These are phyloP conservation scores for Halcyon senegalensis DNA, from an alignment of 2,113 vertebrate species.

Conservation along the genomic window DNA sequence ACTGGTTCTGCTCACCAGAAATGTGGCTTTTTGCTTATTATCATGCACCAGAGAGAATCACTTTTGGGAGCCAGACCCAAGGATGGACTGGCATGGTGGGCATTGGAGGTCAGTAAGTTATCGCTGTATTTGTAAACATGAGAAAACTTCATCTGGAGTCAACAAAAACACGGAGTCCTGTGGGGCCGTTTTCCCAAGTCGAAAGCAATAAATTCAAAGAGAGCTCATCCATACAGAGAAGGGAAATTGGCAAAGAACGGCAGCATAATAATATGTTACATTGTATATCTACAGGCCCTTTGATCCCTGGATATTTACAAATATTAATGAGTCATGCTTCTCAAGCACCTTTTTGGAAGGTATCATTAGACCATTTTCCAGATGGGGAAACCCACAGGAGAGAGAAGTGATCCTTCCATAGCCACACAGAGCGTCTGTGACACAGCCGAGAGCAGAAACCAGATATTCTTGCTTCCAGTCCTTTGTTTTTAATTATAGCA, in stretches of 20 bases:
- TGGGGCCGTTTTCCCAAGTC: not conserved
- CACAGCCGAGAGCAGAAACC: slow-evolving; percentile 38
- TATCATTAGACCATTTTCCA: slow-evolving; percentile 54
- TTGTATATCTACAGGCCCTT: slow-evolving; percentile 29
- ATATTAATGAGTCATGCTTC: slow-evolving; percentile 56
- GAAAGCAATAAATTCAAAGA: slow-evolving; percentile 49
- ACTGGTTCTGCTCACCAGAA: not conserved
- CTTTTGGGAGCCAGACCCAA: not conserved
- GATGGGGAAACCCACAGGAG: slow-evolving; percentile 37
- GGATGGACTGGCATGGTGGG: not conserved
- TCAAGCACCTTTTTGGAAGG: slow-evolving; percentile 60
- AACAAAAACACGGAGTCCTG: not conserved
- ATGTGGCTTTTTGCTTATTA: not conserved
- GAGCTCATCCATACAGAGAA: slow-evolving; percentile 29
- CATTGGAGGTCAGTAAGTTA: slow-evolving; percentile 42
- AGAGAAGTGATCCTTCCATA: slow-evolving; percentile 31
- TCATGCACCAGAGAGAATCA: not conserved
- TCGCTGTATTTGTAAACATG: slow-evolving; percentile 50
- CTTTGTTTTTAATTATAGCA: slow-evolving; percentile 63
- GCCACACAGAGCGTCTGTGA: slow-evolving; percentile 13
- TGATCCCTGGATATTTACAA: slow-evolving; percentile 61
- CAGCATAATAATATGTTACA: not conserved
- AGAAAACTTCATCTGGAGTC: slow-evolving; percentile 54
- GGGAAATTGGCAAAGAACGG: slow-evolving; percentile 39
- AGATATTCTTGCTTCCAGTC: slow-evolving; percentile 57